A percentile compares a stretch with the other conserved stretches of the same genome.
Conservation (phyloP, 2,888 invertebrate species). For the Pseudococcus viburni region DNA sequence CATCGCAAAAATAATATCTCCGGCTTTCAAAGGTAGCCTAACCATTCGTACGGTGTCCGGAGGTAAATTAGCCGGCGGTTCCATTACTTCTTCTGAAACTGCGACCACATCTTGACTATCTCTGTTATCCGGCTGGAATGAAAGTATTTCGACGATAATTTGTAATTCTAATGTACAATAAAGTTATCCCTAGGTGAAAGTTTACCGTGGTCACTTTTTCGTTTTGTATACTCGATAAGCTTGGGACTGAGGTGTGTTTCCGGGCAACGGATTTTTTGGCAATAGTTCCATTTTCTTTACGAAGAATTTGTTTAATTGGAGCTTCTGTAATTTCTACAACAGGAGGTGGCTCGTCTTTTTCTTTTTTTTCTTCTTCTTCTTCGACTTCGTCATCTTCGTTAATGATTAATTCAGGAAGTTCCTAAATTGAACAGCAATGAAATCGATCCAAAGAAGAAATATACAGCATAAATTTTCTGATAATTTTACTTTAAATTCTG, state of each 20-base stretch:
- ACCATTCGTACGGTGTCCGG: conserved; percentile 75
- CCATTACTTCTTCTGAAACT: conserved; percentile 62
- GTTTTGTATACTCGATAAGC: conserved; percentile 34
- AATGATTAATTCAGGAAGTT: conserved; percentile 19
- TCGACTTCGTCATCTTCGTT: not conserved
- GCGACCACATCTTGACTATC: conserved; percentile 64
- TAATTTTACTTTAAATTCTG: not conserved
- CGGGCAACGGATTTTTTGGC: not conserved
- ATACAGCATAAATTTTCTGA: not conserved
- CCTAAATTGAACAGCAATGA: not conserved
- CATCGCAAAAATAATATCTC: conserved; percentile 77
- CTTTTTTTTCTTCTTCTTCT: not conserved
- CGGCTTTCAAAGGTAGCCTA: conserved; percentile 73
- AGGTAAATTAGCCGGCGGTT: conserved; percentile 71
- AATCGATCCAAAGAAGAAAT: not conserved
- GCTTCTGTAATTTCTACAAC: not conserved
- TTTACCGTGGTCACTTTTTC: not conserved
- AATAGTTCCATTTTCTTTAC: not conserved
- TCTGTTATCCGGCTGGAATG: not conserved
- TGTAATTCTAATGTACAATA: too few relatives aligned
- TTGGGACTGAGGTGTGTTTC: not conserved
- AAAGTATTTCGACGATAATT: not conserved
- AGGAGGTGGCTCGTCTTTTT: conserved; percentile 68
- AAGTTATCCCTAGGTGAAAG: not conserved
- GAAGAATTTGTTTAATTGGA: not conserved